These are phyloP conservation scores for Tinamus major DNA, from an alignment of 2,797 vertebrate genomes.

Conservation along the genomic window DNA sequence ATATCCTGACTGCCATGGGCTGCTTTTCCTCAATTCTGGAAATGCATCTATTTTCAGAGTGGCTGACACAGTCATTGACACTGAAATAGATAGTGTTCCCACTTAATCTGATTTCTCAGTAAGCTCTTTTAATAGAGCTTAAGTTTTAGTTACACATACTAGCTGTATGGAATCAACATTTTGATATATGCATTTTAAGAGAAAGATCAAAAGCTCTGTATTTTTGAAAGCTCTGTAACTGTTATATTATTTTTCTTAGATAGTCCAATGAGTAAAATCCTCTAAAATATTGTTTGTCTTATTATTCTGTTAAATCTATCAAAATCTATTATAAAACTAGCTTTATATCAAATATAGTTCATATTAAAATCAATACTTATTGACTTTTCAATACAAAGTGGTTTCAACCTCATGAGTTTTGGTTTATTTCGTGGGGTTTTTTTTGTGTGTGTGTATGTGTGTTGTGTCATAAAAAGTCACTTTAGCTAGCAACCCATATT, in stretches of 20 bases:
- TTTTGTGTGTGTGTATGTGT: background rate
- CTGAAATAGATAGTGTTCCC: background rate
- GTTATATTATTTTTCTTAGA: background rate
- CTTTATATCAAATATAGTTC: constrained; percentile 27
- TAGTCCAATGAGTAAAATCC: constrained; percentile 16
- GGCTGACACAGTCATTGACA: background rate
- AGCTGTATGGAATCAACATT: background rate
- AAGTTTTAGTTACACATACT: constrained; percentile 10
- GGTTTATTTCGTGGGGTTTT: background rate
- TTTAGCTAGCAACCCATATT: constrained; percentile 2
- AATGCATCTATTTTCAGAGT: background rate
- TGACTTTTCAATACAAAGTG: constrained; percentile 51
- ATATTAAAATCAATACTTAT: constrained; percentile 60
- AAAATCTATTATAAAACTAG: constrained; percentile 25
- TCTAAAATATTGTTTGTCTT: background rate
- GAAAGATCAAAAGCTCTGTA: background rate
- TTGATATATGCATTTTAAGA: background rate
- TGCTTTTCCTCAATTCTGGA: background rate
- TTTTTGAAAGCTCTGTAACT: background rate
- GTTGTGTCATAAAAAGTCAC: constrained; percentile 10
- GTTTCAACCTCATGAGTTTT: constrained; percentile 31
- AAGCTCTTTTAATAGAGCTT: background rate
- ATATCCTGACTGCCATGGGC: background rate
- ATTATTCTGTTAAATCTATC: constrained; percentile 20
- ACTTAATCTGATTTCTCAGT: background rate